phyloP scores from a whole-genome alignment of 2,113 vertebrate species.

The Sinocyclocheilus maitianheensis region DNA sequence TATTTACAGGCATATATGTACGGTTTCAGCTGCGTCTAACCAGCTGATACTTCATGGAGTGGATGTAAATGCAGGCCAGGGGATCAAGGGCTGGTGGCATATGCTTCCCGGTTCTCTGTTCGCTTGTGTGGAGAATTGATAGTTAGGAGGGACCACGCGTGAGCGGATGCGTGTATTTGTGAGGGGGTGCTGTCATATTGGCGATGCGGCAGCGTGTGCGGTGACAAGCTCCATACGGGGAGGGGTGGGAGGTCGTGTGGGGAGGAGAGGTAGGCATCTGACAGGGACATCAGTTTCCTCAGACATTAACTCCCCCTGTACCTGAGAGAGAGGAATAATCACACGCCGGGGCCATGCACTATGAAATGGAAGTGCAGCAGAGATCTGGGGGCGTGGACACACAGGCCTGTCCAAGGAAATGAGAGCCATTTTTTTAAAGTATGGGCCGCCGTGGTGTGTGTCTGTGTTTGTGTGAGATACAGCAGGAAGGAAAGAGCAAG shows the following conservation, averaged over 20 bases:
- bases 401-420: slow-evolving; percentile 81
- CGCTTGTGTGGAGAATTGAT: slow-evolving; percentile 66
- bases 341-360: slow-evolving; percentile 81
- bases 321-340: slow-evolving; percentile 86
- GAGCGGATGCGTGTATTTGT: slow-evolving; percentile 28
- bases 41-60: slow-evolving; percentile 80
- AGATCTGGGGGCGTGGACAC: slow-evolving; percentile 80
- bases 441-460: slow-evolving; percentile 8
- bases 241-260: slow-evolving; percentile 70
- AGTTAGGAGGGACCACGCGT: slow-evolving; percentile 28
- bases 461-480: slow-evolving; percentile 19
- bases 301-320: slow-evolving; percentile 81
- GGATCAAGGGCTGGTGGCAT: slow-evolving; percentile 80
- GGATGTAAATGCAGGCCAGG: slow-evolving; percentile 81
- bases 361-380: slow-evolving; percentile 85
- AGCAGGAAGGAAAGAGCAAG: slow-evolving; percentile 14
- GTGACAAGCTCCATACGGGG: slow-evolving; percentile 79
- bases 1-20: slow-evolving; percentile 72
- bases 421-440: slow-evolving; percentile 75
- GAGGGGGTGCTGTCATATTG: slow-evolving; percentile 70
- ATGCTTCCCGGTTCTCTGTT: slow-evolving; percentile 81
- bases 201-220: slow-evolving; percentile 88
- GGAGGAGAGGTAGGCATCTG: slow-evolving; percentile 80
- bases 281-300: slow-evolving; percentile 92
- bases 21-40: slow-evolving; percentile 67